Conservation (phyloP, 2,113 vertebrate genomes). For the Camelus bactrianus region DNA sequence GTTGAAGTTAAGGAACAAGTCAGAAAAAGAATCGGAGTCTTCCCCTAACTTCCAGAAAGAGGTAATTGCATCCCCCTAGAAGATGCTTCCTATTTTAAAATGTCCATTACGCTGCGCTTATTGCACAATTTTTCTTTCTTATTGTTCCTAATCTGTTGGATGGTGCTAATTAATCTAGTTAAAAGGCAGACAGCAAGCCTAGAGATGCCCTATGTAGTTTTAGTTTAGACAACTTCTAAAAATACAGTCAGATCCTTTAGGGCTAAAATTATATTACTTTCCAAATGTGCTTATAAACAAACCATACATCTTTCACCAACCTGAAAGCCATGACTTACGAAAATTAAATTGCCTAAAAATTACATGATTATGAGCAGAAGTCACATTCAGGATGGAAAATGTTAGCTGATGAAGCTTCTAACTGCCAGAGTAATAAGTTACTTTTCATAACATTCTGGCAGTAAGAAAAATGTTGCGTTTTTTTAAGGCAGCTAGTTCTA, state of each 20-base stretch:
- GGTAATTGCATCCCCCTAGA: slow-evolving; percentile 28
- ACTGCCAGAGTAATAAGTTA: neutral
- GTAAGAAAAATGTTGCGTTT: neutral
- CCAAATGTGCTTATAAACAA: slow-evolving; percentile 53
- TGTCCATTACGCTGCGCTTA: slow-evolving; percentile 24
- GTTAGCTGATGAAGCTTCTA: slow-evolving; percentile 35
- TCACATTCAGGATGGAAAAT: slow-evolving; percentile 50
- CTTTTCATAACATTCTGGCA: slow-evolving; percentile 27
- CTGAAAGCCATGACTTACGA: slow-evolving; percentile 41
- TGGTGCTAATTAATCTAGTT: slow-evolving; percentile 56
- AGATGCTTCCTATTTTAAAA: slow-evolving; percentile 48
- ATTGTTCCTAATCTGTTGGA: slow-evolving; percentile 35
- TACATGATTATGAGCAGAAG: slow-evolving; percentile 48
- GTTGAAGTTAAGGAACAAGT: slow-evolving; percentile 44
- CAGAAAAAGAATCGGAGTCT: neutral
- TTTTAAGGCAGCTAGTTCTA: neutral
- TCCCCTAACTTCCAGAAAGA: neutral
- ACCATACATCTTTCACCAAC: slow-evolving; percentile 36
- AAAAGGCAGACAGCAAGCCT: neutral
- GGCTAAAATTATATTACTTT: slow-evolving; percentile 61
- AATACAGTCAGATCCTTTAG: slow-evolving; percentile 34
- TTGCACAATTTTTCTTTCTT: slow-evolving; percentile 57
- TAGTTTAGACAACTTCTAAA: slow-evolving; percentile 62
- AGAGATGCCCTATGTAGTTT: neutral
- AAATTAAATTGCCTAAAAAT: slow-evolving; percentile 62